Percentiles rank a stretch among this genome's conserved stretches.
Conservation (phyloP, 2,113 vertebrate species). For the Lepisosteus osseus region DNA sequence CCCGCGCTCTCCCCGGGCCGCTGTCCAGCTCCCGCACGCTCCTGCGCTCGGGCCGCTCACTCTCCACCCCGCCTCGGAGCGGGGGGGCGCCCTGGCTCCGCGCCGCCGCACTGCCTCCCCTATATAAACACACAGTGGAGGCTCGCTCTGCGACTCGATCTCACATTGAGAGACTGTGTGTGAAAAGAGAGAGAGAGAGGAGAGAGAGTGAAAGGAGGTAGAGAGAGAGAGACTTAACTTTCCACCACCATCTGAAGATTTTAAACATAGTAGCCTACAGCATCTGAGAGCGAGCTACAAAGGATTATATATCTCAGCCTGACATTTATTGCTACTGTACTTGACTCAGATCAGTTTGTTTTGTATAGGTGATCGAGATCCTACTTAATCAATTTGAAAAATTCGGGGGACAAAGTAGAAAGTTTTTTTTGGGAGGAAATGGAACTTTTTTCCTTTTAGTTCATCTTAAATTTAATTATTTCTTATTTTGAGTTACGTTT, state of each 20-base stretch:
- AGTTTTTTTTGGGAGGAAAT: background rate
- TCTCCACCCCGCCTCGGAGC: slow-evolving; percentile 56
- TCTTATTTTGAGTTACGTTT: too few species aligned
- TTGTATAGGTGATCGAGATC: slow-evolving; percentile 19
- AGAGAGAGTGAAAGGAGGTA: slow-evolving; percentile 33
- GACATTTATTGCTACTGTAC: slow-evolving; percentile 28
- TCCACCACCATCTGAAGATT: slow-evolving; percentile 34
- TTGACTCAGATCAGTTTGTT: slow-evolving; percentile 20
- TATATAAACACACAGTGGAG: slow-evolving; percentile 90
- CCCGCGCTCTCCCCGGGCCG: slow-evolving; percentile 38
- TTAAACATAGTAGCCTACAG: slow-evolving; percentile 36
- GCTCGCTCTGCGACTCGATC: slow-evolving; percentile 66
- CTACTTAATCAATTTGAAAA: slow-evolving; percentile 4
- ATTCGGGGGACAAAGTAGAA: slow-evolving; percentile 1
- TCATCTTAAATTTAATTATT: too few species aligned
- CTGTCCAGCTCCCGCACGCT: slow-evolving; percentile 62
- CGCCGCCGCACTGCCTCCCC: slow-evolving; percentile 73
- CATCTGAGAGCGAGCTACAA: slow-evolving; percentile 36
- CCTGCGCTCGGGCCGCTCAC: slow-evolving; percentile 50
- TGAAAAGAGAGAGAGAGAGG: slow-evolving; percentile 23
- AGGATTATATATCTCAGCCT: slow-evolving; percentile 34
- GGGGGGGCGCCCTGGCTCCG: slow-evolving; percentile 54
- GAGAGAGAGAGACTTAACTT: slow-evolving; percentile 27
- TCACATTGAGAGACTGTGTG: slow-evolving; percentile 66
- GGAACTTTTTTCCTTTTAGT: too few species aligned